These are phyloP conservation scores for Drosophila pallidifrons DNA, from an alignment of 1,140 invertebrate genomes.

Conservation along the genomic window DNA sequence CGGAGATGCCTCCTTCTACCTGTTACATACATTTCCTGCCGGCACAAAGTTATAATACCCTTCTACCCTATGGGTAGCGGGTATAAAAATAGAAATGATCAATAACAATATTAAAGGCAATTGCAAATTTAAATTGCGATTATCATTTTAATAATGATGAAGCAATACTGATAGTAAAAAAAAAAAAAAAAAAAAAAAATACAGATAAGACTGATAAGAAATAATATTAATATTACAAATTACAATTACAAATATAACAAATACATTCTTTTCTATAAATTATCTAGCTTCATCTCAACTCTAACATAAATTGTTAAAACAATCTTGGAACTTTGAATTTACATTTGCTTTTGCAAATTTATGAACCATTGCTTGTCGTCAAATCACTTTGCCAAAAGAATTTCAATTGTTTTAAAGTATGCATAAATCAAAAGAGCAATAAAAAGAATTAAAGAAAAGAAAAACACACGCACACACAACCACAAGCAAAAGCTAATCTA, in stretches of 20 bases:
- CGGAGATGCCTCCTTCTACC: too few species aligned
- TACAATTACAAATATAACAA: too few species aligned
- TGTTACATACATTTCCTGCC: too few species aligned
- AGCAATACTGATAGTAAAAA: too few species aligned
- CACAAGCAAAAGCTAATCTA: constrained; percentile 6
- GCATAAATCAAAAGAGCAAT: not conserved
- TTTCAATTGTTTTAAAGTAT: constrained; percentile 1
- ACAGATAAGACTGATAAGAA: not conserved
- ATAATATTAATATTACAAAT: not conserved
- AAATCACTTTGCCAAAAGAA: not conserved
- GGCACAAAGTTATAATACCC: too few species aligned
- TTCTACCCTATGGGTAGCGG: too few species aligned
- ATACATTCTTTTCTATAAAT: not conserved
- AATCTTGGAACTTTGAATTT: too few species aligned
- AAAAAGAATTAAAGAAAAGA: not conserved
- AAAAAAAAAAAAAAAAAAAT: too few species aligned
- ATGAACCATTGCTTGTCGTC: not conserved
- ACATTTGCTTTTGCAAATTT: not conserved
- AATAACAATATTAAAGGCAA: not conserved
- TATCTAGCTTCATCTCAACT: too few species aligned
- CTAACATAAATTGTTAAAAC: too few species aligned
- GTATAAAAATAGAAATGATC: not conserved
- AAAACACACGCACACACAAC: not conserved
- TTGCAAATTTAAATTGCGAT: not conserved
- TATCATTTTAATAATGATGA: not conserved